Base-by-base conservation (phyloP, 2,888 invertebrate species). In the Dryococelus australis region DNA sequence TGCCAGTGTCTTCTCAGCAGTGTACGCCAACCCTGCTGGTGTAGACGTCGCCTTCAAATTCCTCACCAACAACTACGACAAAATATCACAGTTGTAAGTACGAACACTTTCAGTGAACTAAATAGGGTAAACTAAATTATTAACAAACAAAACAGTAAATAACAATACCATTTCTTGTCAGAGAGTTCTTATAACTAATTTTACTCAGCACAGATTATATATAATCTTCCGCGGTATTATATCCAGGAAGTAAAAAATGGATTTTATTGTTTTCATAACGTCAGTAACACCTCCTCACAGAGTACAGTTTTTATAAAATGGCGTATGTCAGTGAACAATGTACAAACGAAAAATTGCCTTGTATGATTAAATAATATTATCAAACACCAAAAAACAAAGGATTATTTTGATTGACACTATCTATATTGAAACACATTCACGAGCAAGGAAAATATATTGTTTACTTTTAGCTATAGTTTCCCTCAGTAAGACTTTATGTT, bases 11-110 rank as follows among this genome's bases (percentile, higher is more conserved):
- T 83, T 83, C 83, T 27, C 83, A 8, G 83, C 83, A 20, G 28
- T 83, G 35, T 83, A 83, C 28, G 83, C 83, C 0, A 83, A 83
- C 24, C 28, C 28, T 24, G 16, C 12, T 0, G 83, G 28, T 8
- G 35, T 83, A 20, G 83, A 83, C 24, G 6, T 35, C 43, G 83
- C 83, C 20, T 83, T 83, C 24, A 16, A 83, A 28, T 83, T 83
- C 83, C 83, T 83, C 83, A 83, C 83, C 83, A n/a, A 83, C 13
- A 83, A 83, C 83, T 83, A 20, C 35, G 20, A 83, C 16, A 27
- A 83, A 43, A 83, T 83, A 83, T 83, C 83, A 4, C 20, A 83
- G 26, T 83, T 35, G 83, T 83, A 83, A 83, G 83, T 65, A 47
- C 8, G 0, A 47, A 47, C 16, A 13, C 10, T 47, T 47, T 47